phyloP scores from a whole-genome alignment of 1,140 invertebrate genomes.

The Dendrolimus punctatus region DNA sequence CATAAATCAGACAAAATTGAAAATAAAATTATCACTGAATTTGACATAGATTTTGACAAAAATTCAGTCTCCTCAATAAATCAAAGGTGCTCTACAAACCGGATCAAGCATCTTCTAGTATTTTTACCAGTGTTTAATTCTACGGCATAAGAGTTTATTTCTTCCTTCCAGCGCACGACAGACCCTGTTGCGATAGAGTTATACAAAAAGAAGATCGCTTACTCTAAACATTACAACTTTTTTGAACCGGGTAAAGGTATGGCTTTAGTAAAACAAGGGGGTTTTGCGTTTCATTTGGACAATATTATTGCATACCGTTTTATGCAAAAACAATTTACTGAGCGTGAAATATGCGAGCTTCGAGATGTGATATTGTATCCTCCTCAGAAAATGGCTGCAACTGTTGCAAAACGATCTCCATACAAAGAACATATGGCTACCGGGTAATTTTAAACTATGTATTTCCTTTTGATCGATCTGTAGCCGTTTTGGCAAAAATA shows the following conservation, averaged over 20 bases:
- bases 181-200: conserved; percentile 71
- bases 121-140: no score
- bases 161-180: conserved; percentile 67
- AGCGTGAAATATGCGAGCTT: conserved; percentile 76
- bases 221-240: conserved; percentile 30
- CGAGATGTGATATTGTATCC: conserved; percentile 74
- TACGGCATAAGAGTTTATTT: no score
- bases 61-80: no score
- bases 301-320: conserved; percentile 75
- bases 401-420: conserved; percentile 74
- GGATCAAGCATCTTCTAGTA: no score
- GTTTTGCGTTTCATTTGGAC: conserved; percentile 77
- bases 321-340: conserved; percentile 73
- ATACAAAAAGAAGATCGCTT: conserved; percentile 66
- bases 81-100: no score
- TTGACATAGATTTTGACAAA: no score
- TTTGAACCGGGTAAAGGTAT: conserved; percentile 43
- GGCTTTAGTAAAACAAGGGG: conserved; percentile 54
- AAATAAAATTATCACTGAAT: no score
- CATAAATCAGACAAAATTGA: no score
- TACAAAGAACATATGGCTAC: conserved; percentile 76
- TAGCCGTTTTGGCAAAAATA: background rate
- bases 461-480: background rate
- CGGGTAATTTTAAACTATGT: conserved; percentile 58
- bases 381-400: conserved; percentile 67